Conservation (phyloP, 2,888 invertebrate genomes). For the Ochropacha duplaris region DNA sequence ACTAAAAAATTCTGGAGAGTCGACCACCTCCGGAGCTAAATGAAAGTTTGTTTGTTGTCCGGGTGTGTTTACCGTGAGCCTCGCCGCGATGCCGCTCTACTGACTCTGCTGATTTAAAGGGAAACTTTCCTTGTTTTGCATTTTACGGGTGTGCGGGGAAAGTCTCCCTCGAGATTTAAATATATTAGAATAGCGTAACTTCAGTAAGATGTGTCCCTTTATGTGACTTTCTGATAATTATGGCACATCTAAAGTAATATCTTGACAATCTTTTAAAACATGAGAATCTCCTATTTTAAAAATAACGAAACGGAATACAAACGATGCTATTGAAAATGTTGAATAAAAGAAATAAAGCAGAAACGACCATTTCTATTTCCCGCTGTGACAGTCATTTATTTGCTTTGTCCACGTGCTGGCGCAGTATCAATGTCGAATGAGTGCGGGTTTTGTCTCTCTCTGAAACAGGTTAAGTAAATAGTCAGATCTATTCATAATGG, state of each 20-base stretch:
- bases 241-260: conserved; percentile 41
- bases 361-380: conserved; percentile 53
- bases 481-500: conserved; percentile 60
- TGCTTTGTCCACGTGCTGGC: conserved; percentile 51
- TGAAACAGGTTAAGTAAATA: conserved; percentile 77
- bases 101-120: conserved; percentile 71
- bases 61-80: conserved; percentile 54
- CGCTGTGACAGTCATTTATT: conserved; percentile 56
- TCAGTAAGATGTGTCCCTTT: conserved; percentile 66
- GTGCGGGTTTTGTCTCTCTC: conserved; percentile 53
- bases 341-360: conserved; percentile 35
- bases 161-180: conserved; percentile 75
- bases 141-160: conserved; percentile 68
- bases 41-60: conserved; percentile 72
- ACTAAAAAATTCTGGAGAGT: conserved; percentile 42
- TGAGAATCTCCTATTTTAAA: not conserved
- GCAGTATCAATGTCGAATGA: conserved; percentile 49
- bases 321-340: conserved; percentile 10
- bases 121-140: conserved; percentile 78
- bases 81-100: conserved; percentile 45
- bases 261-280: not conserved
- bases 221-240: conserved; percentile 55
- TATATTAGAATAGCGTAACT: conserved; percentile 73
- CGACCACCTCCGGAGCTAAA: conserved; percentile 47
- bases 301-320: not conserved